Conservation (phyloP, 2,797 vertebrate genomes). For the Arctocebus calabarensis region DNA sequence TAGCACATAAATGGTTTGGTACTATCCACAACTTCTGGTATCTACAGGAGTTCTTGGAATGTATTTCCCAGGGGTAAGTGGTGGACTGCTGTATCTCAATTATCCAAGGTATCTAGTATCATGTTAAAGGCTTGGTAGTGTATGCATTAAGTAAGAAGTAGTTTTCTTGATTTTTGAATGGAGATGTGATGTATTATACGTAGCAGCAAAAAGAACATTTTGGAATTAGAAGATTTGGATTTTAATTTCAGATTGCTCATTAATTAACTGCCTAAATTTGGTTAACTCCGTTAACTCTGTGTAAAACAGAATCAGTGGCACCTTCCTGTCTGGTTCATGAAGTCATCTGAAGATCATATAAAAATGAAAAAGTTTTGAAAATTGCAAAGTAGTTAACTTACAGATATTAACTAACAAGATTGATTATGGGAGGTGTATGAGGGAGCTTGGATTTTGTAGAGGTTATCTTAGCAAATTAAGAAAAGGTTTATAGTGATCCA, state of each 20-base stretch:
- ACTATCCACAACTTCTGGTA: background rate
- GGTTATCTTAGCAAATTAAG: background rate
- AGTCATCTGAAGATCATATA: background rate
- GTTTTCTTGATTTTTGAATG: background rate
- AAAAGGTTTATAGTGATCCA: background rate
- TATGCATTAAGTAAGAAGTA: background rate
- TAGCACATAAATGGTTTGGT: background rate
- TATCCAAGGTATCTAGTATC: background rate
- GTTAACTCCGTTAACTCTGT: background rate
- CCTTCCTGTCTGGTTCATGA: background rate
- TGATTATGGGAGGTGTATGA: background rate
- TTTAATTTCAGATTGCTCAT: background rate
- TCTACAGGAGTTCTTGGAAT: background rate
- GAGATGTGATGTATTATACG: background rate
- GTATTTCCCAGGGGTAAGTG: background rate
- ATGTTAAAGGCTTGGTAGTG: background rate
- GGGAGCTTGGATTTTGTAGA: background rate
- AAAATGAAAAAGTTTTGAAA: background rate
- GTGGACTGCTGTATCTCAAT: background rate
- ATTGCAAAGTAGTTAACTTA: background rate
- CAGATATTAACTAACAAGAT: background rate
- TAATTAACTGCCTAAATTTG: background rate
- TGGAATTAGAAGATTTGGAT: background rate
- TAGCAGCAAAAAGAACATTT: background rate
- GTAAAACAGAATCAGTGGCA: background rate